Percentiles rank a stretch among this genome's conserved stretches.
phyloP scores from a whole-genome alignment of 2,888 invertebrate genomes.

The Tipula vernalis region DNA sequence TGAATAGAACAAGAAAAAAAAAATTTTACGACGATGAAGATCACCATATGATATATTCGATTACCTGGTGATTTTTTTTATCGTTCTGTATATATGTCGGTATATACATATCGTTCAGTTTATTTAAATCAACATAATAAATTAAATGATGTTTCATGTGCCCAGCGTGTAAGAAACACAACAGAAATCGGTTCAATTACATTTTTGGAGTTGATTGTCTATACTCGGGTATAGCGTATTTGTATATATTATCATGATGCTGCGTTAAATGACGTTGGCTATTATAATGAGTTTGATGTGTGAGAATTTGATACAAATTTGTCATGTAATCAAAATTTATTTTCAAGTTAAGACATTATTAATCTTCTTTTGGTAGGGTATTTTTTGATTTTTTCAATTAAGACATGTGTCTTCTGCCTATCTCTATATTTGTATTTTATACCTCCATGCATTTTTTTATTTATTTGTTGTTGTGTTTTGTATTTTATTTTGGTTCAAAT shows the following conservation, averaged over 20 bases:
- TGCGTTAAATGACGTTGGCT: neutral
- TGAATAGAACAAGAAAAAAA: neutral
- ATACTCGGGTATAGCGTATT: too few relatives aligned
- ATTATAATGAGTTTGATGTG: neutral
- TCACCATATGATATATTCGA: slow-evolving; percentile 4
- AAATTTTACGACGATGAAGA: neutral
- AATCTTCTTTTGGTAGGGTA: neutral
- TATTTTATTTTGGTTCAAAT: too few relatives aligned
- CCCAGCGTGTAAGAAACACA: neutral
- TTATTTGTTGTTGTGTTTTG: neutral
- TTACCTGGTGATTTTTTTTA: neutral
- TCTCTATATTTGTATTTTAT: neutral
- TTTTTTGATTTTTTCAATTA: neutral
- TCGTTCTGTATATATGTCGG: neutral
- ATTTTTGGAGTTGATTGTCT: neutral
- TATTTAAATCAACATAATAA: neutral
- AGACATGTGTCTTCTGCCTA: neutral
- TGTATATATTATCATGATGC: neutral
- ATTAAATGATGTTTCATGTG: neutral
- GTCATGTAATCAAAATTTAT: neutral
- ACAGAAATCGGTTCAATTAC: neutral
- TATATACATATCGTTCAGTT: neutral
- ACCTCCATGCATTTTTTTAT: neutral
- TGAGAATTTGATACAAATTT: neutral
- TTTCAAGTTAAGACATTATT: neutral